Base-by-base conservation (phyloP, 2,113 vertebrate species). In the Spea bombifrons region DNA sequence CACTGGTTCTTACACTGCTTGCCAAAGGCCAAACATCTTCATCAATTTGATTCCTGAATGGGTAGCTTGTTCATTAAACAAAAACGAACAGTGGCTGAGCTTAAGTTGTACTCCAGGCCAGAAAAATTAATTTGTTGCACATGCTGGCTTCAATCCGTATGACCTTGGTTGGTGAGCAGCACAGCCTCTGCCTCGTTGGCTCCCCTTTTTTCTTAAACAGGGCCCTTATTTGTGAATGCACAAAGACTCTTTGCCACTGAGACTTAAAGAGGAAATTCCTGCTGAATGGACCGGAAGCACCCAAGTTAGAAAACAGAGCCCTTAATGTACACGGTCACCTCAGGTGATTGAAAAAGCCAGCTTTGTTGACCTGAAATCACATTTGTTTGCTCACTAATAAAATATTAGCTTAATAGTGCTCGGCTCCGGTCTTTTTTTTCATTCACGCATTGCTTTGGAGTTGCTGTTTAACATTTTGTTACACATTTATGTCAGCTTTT, bases 1-100 rank as follows among this genome's bases (percentile, higher is more conserved):
- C 3, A 17, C 43, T 70, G 66, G 7, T 55, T 48, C 70, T 77
- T 59, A 55, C 71, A 12, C 43, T 30, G 67, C 55, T 63, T 52
- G 45, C 89, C 90, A 75, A 88, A 87, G 88, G 88, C 90, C 87
- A 89, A 88, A 77, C 84, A 84, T 89, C 66, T 90, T 87, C n/a
- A 88, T 89, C 90, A 88, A 78, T 90, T 90, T 88, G 43, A 69
- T 76, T 88, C 84, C 74, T 88, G 87, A 90, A 86, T 87, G 80
- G 82, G 75, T 85, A 86, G 83, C 84, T 88, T 89, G 75, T 89
- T 91, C 91, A 89, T 90, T 86, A 89, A 89, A 70, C 63, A 55
- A 77, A 77, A 86, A 87, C 71, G 73, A 87, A 84, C 83, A 89
- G 81, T 87, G 78, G 67, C 80, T 88, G 84, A 87, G 83, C 86